These are phyloP conservation scores for Ochlodes sylvanus DNA, from an alignment of 2,888 invertebrate genomes.

Conservation along the genomic window DNA sequence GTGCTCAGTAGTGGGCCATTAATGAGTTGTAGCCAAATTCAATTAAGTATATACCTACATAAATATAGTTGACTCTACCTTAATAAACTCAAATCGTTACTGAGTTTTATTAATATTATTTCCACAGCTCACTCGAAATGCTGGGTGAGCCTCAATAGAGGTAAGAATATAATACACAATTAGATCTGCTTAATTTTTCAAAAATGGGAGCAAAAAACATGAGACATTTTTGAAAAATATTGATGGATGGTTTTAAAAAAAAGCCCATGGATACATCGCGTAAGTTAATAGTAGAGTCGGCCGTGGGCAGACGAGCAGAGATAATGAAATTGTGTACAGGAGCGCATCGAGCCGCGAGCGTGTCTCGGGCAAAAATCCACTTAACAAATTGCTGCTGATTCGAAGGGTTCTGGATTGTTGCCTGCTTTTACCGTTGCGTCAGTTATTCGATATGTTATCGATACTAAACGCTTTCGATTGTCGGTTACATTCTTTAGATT, in stretches of 20 bases:
- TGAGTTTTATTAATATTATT: no score
- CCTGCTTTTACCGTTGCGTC: conserved; percentile 80
- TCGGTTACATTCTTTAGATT: conserved; percentile 48
- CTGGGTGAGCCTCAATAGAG: no score
- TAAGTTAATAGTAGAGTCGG: conserved; percentile 77
- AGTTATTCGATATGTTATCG: conserved; percentile 78
- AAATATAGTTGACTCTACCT: no score
- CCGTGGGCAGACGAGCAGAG: conserved; percentile 75
- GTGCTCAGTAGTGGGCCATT: no score
- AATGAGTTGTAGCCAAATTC: no score
- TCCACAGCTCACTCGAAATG: no score
- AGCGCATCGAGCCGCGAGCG: conserved; percentile 83
- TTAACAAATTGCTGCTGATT: conserved; percentile 86
- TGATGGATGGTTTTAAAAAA: conserved; percentile 51
- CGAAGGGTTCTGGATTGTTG: conserved; percentile 84
- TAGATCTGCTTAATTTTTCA: no score
- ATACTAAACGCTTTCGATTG: conserved; percentile 65
- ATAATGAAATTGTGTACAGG: conserved; percentile 85
- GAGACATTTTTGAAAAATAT: conserved; percentile 11
- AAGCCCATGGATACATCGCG: conserved; percentile 73
- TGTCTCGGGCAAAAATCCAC: conserved; percentile 86
- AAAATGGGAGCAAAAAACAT: no score
- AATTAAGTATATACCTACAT: no score
- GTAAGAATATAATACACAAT: no score
- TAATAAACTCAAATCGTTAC: no score